phyloP scores from a whole-genome alignment of 1,140 invertebrate genomes.

The Heliconius eleuchia region DNA sequence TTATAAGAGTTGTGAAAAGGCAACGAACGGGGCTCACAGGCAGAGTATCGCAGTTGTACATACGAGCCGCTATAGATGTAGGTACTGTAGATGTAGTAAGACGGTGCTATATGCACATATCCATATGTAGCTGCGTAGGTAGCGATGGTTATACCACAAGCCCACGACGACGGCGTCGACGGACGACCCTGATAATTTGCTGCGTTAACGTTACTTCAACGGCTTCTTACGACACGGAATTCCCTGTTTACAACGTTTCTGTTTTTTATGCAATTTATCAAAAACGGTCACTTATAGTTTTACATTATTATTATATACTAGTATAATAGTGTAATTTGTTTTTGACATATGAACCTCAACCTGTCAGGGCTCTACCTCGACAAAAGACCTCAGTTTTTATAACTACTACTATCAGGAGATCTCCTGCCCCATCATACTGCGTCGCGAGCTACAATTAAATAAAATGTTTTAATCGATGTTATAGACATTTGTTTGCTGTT shows the following conservation, averaged over 20 bases:
- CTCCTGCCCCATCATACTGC: not conserved
- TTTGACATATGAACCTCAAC: not conserved
- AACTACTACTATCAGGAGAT: not conserved
- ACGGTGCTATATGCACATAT: constrained; percentile 42
- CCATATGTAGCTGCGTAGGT: constrained; percentile 55
- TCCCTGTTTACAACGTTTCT: constrained; percentile 61
- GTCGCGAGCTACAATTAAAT: not conserved
- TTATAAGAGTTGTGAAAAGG: constrained; percentile 46
- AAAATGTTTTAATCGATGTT: constrained; percentile 24
- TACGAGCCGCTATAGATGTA: constrained; percentile 45
- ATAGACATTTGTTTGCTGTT: constrained; percentile 27
- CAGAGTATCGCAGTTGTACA: constrained; percentile 53
- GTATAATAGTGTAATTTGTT: not conserved
- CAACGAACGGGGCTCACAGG: constrained; percentile 35
- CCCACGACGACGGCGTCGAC: constrained; percentile 58
- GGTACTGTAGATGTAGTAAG: constrained; percentile 42
- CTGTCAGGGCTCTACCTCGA: not conserved
- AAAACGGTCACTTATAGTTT: not conserved
- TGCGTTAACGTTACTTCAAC: constrained; percentile 77
- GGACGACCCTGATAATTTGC: constrained; percentile 77
- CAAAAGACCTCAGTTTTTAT: not conserved
- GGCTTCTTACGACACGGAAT: constrained; percentile 74
- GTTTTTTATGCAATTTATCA: constrained; percentile 47
- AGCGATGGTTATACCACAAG: constrained; percentile 53
- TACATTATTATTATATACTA: not conserved